Evolutionary conservation across 2,888 invertebrate species (phyloP), one percentile per base, ranked within the genome.

Genomic region (Patella pellucida): DNA sequence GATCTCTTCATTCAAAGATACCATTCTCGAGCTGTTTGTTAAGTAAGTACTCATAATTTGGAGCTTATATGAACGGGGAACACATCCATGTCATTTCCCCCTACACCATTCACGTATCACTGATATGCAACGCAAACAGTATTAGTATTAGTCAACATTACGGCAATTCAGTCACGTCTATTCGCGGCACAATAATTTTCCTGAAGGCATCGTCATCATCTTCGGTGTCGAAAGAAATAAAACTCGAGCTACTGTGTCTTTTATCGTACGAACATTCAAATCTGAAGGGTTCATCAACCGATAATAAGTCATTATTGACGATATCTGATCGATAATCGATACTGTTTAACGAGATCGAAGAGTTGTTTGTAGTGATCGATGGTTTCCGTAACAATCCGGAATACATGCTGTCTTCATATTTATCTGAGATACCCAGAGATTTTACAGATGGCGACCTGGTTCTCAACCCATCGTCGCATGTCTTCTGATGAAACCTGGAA

Each of bases 251-350:
- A 41, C 41, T 41, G 41, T 41, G 41, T 41, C 62, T 12, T 62
- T 23, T 23, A 62, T 19, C 14, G 23, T 62, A 23, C 9, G 19
- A 23, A 62, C 23, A 62, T 62, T 62, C 62, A 19, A 62, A 62
- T 23, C 62, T 62, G 23, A 62, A 62, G 19, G 62, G 62, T 62
- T 62, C 62, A 62, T 62, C 62, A 19, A 62, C 62, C 23, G 62
- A 62, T 62, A 62, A 62, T 23, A 62, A 23, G 19, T 62, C 62
- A 23, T 62, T 62, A 23, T 23, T 62, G 23, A 62, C 14, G 9
- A 19, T 23, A 23, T 62, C 62, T 23, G 62, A 62, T 11, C 62
- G 62, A 23, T 11, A 12, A 62, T 62, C 62, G 9, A 62, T 62
- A 62, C 62, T 62, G 14, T 23, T 62, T 15, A 62, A 23, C 19